Evolutionary conservation across 2,888 invertebrate genomes (phyloP), one percentile per base, ranked within the genome.

Genomic region (Pemphredon lugubris): DNA sequence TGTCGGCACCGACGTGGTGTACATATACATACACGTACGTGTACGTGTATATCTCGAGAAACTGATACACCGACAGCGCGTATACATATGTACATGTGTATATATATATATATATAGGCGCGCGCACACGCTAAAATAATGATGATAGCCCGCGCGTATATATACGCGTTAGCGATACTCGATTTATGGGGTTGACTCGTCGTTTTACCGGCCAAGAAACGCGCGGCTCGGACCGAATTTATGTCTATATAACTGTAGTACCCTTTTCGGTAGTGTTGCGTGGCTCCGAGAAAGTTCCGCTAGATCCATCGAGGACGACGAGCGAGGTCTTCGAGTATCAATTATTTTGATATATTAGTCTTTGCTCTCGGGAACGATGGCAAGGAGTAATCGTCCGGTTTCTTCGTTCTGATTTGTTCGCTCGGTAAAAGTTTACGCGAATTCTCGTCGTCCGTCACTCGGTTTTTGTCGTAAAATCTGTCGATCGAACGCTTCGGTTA

Each of bases 161-260:
- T 32, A 40, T n/a, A 40, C 16, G 51, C 30, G 63, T 42, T 54
- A 47, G 51, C 44, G 58, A 59, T 48, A 20, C 23, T 44, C 53
- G 73, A 81, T 82, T 79, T 70, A 80, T 77, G 70, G 72, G 73
- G 60, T 54, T 42, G 55, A 59, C 63, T 68, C 67, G 61, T 44
- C 57, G 58, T 74, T 78, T 78, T 74, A 66, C 63, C 61, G 64
- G 47, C 57, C 64, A 61, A 75, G 69, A 57, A 69, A 73, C 61
- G 42, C 42, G 58, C 30, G 42, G 18, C 34, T 30, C 32, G n/a
- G 23, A 16, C 45, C 32, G 47, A 64, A 79, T 79, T 79, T 79
- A 79, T 71, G 54, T 68, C 74, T 66, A 73, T 73, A 77, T 78
- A 73, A 77, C 66, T 51, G 65, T 65, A 34, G 48, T 65, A 60